phyloP scores from a whole-genome alignment of 2,888 invertebrate species.

The Leuctra nigra region DNA sequence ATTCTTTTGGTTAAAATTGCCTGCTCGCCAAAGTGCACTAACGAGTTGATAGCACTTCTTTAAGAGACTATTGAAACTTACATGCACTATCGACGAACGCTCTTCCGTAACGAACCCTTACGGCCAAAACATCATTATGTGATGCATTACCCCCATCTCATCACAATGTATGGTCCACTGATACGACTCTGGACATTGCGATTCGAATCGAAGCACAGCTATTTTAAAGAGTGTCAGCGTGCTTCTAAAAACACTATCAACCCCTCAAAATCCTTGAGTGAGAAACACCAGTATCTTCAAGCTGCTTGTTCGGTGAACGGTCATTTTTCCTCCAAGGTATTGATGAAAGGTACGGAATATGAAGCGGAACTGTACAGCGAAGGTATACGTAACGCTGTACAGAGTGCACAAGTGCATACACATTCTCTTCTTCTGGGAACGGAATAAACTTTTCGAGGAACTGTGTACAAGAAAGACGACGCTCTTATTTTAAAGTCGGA shows the following conservation, averaged over 20 bases:
- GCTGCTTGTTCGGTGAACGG: background rate
- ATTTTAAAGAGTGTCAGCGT: background rate
- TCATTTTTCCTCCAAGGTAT: no score
- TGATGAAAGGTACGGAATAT: no score
- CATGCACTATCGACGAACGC: background rate
- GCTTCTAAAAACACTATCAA: background rate
- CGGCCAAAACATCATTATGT: slow-evolving; percentile 26
- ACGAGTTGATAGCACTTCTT: background rate
- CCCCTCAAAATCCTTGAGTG: background rate
- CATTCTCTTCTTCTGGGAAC: no score
- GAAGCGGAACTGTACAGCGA: no score
- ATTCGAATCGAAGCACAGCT: background rate
- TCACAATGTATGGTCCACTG: background rate
- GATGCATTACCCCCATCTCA: background rate
- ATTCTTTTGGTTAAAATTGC: background rate
- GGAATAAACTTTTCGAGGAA: no score
- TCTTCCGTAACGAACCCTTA: background rate
- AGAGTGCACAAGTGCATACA: no score
- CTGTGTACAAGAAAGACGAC: no score
- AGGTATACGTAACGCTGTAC: no score
- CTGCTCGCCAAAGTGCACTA: background rate
- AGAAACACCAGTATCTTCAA: background rate
- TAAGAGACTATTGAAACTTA: background rate
- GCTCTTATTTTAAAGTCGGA: no score
- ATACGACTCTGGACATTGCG: background rate